phyloP scores from a whole-genome alignment of 1,140 invertebrate species.

The Ostrea edulis region DNA sequence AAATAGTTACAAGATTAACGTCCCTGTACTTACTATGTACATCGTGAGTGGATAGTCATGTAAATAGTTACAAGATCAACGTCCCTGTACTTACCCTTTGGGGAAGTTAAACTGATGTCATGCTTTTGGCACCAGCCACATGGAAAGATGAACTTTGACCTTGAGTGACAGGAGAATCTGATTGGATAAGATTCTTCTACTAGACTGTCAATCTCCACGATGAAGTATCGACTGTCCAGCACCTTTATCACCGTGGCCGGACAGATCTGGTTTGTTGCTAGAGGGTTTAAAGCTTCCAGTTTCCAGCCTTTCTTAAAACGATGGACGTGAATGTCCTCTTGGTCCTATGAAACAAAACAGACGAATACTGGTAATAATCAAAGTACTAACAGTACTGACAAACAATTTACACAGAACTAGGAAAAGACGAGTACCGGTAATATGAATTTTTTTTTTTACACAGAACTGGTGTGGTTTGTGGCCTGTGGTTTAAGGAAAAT shows the following conservation, averaged over 20 bases:
- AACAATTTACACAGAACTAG: too few relatives aligned
- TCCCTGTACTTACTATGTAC: slow-evolving; percentile 66
- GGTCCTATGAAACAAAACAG: slow-evolving; percentile 70
- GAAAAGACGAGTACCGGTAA: too few relatives aligned
- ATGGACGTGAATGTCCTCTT: slow-evolving; percentile 69
- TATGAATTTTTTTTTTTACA: too few relatives aligned
- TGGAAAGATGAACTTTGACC: slow-evolving; percentile 77
- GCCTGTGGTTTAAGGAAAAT: too few relatives aligned
- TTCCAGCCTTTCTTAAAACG: slow-evolving; percentile 85
- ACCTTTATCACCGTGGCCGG: slow-evolving; percentile 85
- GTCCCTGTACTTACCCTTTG: slow-evolving; percentile 69
- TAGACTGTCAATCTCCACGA: slow-evolving; percentile 82
- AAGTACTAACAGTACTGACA: too few relatives aligned
- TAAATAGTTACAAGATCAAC: too few relatives aligned
- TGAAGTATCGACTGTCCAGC: slow-evolving; percentile 85
- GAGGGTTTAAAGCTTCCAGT: slow-evolving; percentile 86
- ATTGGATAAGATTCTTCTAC: slow-evolving; percentile 54
- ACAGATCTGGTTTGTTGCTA: slow-evolving; percentile 84
- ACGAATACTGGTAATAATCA: background rate
- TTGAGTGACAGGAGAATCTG: slow-evolving; percentile 76
- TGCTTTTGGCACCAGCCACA: slow-evolving; percentile 76
- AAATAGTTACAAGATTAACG: too few relatives aligned
- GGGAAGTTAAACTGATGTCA: slow-evolving; percentile 73
- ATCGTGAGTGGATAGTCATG: too few relatives aligned
- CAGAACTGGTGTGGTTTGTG: too few relatives aligned